Percentiles rank a stretch among this genome's conserved stretches.
phyloP scores from a whole-genome alignment of 2,113 vertebrate species.

The Catharus fuscescens region DNA sequence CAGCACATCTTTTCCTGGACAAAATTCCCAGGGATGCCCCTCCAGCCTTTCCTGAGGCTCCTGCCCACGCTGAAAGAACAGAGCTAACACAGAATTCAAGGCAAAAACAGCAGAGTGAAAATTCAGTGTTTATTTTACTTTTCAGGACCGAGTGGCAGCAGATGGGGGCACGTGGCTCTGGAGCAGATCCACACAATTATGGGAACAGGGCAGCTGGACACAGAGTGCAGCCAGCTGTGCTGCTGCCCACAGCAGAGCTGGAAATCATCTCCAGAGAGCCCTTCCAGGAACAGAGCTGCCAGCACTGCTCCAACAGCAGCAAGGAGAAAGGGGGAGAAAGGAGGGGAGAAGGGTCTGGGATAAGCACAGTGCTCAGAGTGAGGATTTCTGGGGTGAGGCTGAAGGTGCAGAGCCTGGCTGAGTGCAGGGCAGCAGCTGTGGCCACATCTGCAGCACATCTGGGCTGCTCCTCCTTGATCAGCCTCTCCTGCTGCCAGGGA shows the following conservation, averaged over 20 bases:
- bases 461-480: neutral
- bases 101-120: neutral
- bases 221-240: neutral
- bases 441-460: neutral
- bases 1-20: no score
- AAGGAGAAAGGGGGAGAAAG: neutral
- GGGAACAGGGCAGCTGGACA: neutral
- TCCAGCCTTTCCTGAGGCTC: neutral
- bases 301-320: neutral
- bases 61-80: neutral
- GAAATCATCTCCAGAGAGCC: neutral
- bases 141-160: neutral
- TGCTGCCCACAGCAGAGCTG: neutral
- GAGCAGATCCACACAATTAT: neutral
- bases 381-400: neutral
- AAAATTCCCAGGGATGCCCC: neutral
- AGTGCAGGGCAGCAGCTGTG: neutral
- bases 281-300: conserved; percentile 18
- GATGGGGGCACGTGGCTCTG: neutral
- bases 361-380: neutral
- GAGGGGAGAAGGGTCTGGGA: neutral
- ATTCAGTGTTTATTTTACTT: neutral
- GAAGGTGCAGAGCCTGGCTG: neutral
- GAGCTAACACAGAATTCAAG: neutral
- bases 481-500: neutral